phyloP scores from a whole-genome alignment of 2,113 vertebrate species.

The Pteropus alecto region DNA sequence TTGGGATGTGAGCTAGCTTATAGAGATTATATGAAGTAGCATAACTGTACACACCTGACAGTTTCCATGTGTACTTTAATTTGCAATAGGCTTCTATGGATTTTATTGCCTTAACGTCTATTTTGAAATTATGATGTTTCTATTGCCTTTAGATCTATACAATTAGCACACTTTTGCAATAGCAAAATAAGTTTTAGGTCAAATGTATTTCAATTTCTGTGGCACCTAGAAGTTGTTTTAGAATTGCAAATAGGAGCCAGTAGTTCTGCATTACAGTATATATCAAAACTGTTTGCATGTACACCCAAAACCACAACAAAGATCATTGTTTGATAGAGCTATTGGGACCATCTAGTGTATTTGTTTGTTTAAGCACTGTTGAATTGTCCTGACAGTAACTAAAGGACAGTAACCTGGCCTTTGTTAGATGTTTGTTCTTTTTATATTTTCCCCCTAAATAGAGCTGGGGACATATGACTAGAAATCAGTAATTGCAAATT shows the following conservation, averaged over 20 bases:
- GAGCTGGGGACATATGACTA: neutral
- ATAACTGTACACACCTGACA: neutral
- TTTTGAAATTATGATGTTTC: neutral
- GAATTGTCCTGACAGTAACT: neutral
- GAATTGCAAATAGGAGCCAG: neutral
- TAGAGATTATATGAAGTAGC: neutral
- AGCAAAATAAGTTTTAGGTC: neutral
- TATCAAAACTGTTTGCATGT: neutral
- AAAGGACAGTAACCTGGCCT: neutral
- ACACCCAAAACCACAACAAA: neutral
- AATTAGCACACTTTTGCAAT: neutral
- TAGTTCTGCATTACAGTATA: neutral
- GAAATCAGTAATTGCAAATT: slow-evolving; percentile 41
- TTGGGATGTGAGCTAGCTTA: neutral
- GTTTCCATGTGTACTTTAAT: neutral
- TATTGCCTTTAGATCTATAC: neutral
- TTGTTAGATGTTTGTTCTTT: neutral
- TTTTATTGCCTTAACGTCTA: neutral
- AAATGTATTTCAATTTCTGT: neutral
- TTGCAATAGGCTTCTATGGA: neutral
- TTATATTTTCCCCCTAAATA: neutral
- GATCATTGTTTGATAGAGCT: neutral
- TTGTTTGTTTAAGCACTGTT: slow-evolving; percentile 3
- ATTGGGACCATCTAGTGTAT: neutral
- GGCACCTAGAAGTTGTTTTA: neutral